Percentiles rank a stretch among this genome's conserved stretches.
These are phyloP conservation scores for Triplophysa dalaica DNA, from an alignment of 2,113 vertebrate genomes.

Conservation along the genomic window DNA sequence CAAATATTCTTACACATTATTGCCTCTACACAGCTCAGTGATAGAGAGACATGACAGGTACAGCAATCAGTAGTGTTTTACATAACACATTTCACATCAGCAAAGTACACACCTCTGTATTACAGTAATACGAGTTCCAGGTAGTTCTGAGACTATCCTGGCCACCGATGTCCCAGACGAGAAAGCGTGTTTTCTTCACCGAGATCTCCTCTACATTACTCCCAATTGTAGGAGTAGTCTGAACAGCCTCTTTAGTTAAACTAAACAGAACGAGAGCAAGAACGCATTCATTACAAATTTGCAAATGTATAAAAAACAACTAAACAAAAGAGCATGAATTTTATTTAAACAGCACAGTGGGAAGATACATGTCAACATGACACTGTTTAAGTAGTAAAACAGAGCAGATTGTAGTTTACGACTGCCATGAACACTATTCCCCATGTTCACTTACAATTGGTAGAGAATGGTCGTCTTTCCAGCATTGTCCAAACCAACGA, in stretches of 20 bases:
- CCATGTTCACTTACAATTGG: constrained; percentile 76
- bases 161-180: constrained; percentile 84
- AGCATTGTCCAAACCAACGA: constrained; percentile 84
- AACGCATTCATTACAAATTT: background rate
- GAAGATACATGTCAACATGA: background rate
- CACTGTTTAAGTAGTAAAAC: too few relatives aligned
- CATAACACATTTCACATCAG: background rate
- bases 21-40: background rate
- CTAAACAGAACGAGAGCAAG: constrained; percentile 57
- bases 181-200: constrained; percentile 78
- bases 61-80: background rate
- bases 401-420: background rate
- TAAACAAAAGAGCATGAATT: background rate
- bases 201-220: constrained; percentile 84
- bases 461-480: constrained; percentile 85
- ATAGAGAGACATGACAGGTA: background rate
- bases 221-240: constrained; percentile 81
- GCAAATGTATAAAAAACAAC: background rate
- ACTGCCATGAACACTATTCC: background rate
- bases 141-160: constrained; percentile 79
- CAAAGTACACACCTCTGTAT: constrained; percentile 75
- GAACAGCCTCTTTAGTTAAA: constrained; percentile 81
- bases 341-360: background rate
- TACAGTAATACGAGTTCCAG: constrained; percentile 81
- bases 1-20: background rate